These are phyloP conservation scores for Lophotis ruficrista DNA, from an alignment of 2,113 vertebrate genomes.

Conservation along the genomic window DNA sequence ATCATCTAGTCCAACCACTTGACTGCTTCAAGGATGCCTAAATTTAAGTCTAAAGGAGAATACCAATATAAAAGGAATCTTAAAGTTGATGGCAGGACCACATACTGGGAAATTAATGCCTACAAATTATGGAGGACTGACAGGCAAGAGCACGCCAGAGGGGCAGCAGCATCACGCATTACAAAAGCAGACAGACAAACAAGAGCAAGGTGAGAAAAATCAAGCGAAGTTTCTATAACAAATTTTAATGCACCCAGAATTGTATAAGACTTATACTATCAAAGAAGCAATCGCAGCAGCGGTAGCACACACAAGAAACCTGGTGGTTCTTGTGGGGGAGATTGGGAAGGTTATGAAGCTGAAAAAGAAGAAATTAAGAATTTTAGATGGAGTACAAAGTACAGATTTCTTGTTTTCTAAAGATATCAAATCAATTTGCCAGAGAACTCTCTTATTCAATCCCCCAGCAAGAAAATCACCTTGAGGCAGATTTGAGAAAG, in stretches of 20 bases:
- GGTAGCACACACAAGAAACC: not conserved
- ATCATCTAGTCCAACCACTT: not conserved
- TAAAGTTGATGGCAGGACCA: not conserved
- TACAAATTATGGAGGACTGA: not conserved
- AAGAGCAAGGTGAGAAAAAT: not conserved
- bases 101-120: not conserved
- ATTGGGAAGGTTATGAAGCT: not conserved
- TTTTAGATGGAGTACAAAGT: not conserved
- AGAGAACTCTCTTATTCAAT: not conserved
- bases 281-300: not conserved
- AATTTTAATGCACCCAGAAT: not conserved
- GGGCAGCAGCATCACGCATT: not conserved
- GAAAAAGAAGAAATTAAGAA: not conserved
- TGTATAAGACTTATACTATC: not conserved
- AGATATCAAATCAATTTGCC: not conserved
- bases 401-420: not conserved
- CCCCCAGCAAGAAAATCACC: not conserved
- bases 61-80: not conserved
- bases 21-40: not conserved
- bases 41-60: not conserved
- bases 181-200: not conserved
- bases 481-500: not conserved
- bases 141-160: not conserved
- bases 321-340: not conserved
- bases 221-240: not conserved